These are phyloP conservation scores for Leuciscus idus DNA, from an alignment of 2,113 vertebrate species.

Conservation along the genomic window DNA sequence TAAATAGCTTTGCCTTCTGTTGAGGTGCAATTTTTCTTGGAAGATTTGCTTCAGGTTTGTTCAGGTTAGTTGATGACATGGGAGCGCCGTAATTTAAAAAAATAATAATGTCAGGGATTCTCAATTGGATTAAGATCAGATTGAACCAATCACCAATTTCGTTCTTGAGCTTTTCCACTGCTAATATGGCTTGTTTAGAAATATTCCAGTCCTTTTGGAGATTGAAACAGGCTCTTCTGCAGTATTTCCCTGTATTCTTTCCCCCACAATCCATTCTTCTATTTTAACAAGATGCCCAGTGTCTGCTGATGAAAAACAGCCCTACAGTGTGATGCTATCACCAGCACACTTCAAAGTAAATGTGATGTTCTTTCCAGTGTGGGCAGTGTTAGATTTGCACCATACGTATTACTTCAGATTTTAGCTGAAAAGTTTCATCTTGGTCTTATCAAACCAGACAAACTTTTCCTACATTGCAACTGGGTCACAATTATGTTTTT, in stretches of 20 bases:
- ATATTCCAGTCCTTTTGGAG: background rate
- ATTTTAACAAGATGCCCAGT: conserved; percentile 28
- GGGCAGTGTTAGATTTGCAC: conserved; percentile 33
- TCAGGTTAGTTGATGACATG: background rate
- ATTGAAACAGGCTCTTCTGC: background rate
- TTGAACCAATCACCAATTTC: too few species aligned
- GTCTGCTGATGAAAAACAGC: conserved; percentile 31
- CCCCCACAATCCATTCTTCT: conserved; percentile 1
- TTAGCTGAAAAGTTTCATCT: conserved; percentile 10
- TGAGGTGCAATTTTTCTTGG: background rate
- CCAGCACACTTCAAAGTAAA: conserved; percentile 30
- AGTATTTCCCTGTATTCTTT: background rate
- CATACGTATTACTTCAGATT: conserved; percentile 15
- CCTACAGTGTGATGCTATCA: conserved; percentile 20
- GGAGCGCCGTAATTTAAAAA: background rate
- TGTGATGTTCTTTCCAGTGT: conserved; percentile 15
- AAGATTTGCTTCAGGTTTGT: background rate
- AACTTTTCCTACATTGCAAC: background rate
- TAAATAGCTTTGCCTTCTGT: background rate
- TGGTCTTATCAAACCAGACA: conserved; percentile 6
- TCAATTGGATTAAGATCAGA: background rate
- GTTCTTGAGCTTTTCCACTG: background rate
- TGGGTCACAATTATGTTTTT: background rate
- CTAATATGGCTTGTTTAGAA: background rate
- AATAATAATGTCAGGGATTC: background rate